Percentiles rank a stretch among this genome's conserved stretches.
phyloP scores from a whole-genome alignment of 2,797 vertebrate genomes.

The Malacoraja senta region DNA sequence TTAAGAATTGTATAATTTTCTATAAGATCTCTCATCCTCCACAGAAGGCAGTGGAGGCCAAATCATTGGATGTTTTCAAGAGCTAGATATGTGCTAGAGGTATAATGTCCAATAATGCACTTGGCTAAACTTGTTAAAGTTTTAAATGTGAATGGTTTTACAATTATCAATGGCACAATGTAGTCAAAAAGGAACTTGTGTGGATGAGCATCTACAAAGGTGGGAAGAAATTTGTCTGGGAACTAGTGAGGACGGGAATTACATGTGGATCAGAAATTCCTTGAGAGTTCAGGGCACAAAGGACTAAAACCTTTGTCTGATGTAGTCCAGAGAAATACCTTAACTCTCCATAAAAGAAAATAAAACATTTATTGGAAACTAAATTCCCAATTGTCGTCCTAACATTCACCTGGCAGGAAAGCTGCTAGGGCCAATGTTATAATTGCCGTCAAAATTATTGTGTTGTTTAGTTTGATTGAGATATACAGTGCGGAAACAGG shows the following conservation, averaged over 20 bases:
- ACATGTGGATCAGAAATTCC: neutral
- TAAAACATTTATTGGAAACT: neutral
- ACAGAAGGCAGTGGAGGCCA: too few relatives aligned
- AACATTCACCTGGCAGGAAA: neutral
- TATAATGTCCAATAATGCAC: neutral
- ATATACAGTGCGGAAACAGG: too few relatives aligned
- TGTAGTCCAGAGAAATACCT: too few relatives aligned
- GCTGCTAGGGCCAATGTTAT: neutral
- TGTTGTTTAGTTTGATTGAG: too few relatives aligned
- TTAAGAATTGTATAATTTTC: too few relatives aligned
- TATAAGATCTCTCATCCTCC: too few relatives aligned
- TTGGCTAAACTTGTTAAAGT: neutral
- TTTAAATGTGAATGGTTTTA: neutral
- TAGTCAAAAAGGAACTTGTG: neutral
- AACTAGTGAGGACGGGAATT: neutral
- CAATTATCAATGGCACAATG: neutral
- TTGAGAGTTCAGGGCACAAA: neutral
- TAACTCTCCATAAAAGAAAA: neutral
- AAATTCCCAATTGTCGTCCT: neutral
- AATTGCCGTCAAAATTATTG: neutral
- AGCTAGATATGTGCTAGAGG: neutral
- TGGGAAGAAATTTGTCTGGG: neutral
- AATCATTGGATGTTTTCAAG: too few relatives aligned
- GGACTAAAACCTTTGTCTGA: neutral
- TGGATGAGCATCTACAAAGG: too few relatives aligned